phyloP scores from a whole-genome alignment of 2,797 vertebrate species.

The Adelosebastes latens region DNA sequence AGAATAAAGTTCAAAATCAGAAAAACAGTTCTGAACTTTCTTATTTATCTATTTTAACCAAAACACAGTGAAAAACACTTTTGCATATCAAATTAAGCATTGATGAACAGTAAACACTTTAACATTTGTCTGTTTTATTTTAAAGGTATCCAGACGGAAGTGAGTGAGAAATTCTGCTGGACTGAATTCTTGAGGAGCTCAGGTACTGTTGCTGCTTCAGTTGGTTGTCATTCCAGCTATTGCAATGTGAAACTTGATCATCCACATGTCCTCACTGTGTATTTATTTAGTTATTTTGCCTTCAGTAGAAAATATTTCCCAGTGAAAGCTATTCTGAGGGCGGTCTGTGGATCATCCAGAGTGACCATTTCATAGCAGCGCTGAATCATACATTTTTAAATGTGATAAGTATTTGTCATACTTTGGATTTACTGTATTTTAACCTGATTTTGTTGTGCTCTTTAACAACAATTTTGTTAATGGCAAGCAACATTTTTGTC shows the following conservation, averaged over 20 bases:
- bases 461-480: background rate
- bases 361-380: background rate
- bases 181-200: conserved; percentile 84
- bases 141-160: conserved; percentile 87
- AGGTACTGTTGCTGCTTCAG: conserved; percentile 81
- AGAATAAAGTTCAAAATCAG: background rate
- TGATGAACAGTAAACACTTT: background rate
- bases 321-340: background rate
- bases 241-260: background rate
- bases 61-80: background rate
- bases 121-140: conserved; percentile 29
- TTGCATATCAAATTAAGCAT: background rate
- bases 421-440: background rate
- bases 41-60: background rate
- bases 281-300: background rate
- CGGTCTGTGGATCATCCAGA: background rate
- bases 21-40: background rate
- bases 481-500: background rate
- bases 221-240: background rate
- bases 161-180: conserved; percentile 86
- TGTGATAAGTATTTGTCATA: background rate
- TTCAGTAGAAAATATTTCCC: background rate
- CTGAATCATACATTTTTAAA: background rate
- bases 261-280: background rate
- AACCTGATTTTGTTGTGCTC: background rate